Evolutionary conservation across 2,888 invertebrate species (phyloP), one percentile per base, ranked within the genome.

Genomic region (Hedya salicella): DNA sequence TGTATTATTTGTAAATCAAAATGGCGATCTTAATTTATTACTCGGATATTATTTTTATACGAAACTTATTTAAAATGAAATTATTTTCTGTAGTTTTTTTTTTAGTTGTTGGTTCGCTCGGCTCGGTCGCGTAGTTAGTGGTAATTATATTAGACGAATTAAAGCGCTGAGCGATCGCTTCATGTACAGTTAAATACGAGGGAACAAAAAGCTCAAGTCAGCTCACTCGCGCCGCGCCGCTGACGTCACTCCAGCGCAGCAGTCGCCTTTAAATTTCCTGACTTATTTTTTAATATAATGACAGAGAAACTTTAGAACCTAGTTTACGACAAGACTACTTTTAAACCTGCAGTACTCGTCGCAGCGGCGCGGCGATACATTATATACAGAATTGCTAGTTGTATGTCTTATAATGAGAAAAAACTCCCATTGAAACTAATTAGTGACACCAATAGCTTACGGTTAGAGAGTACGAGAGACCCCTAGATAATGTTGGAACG

Each of bases 371-470:
- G 57, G 70, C 76, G 73, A 72, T 74, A 71, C 74, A 73, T 77
- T 77, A 70, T 74, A 75, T 77, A 69, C 70, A 75, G 73, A 74
- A 70, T 75, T 75, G 73, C 70, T 82, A 81, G 77, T 68, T 71
- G 74, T 73, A 76, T 75, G 73, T 86, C 82, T 87, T 83, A 84
- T 79, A 81, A 82, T 81, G 77, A 76, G 73, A 78, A 71, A 73
- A 75, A 79, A 80, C 79, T 81, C 79, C 77, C 70, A 75, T 82
- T 75, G 75, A 77, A 72, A 77, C 73, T 83, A 80, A 83, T 82
- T 81, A 86, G 82, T 77, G 81, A 91, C 89, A 91, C 89, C 91
- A 89, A 90, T 91, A 90, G 87, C 77, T 83, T 81, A 88, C 76
- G 76, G 78, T 79, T 87, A 88, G 85, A 84, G 88, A 90, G 77